Base-by-base conservation (phyloP, 2,797 vertebrate genomes). In the Notolabrus celidotus region DNA sequence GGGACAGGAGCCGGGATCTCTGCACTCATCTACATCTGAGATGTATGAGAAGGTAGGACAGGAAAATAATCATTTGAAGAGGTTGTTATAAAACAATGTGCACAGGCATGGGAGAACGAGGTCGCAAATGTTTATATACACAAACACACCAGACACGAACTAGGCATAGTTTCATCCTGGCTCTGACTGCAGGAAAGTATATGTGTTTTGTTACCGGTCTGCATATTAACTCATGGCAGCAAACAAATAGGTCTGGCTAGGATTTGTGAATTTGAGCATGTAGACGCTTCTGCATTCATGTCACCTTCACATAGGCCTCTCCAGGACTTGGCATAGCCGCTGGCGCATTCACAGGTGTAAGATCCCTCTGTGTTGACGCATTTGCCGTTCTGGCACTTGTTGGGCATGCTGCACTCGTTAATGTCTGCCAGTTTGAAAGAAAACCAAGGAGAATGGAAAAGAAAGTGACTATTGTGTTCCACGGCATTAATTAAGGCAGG, bases 311-410 rank as follows among this genome's bases (percentile, higher is more conserved):
- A 98, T 4, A 89, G 90, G 83, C 93, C 96, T 86, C 91, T 94
- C 85, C 81, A 77, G 47, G 93, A 90, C 92, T 94, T 91, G 88
- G 90, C 65, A 68, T 95, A 97, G 81, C 97, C 96, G 5, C 56
- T 83, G 72, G 91, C 93, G 90, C 96, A 98, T 85, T 96, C 91
- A 74, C 97, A 98, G 85, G 54, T 92, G 89, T 96, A 97, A 5
- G 96, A 97, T 43, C 97, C 96, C 0, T 95, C 95, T 0, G 94
- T 96, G 93, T 98, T 98, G 90, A 95, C 82, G 79, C 97, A 97
- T 3, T 25, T 85, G 8, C 95, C 95, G 22, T 92, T 90, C 33
- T 42, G 90, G 86, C 97, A 98, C 77, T 92, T 85, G 54, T 86
- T 95, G 43, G 94, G 92, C 88, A 95, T 94, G 80, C 93, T 93